A percentile compares a stretch with the other conserved stretches of the same genome.
Evolutionary conservation across 2,888 invertebrate genomes (phyloP).

Genomic region (Chloroclysta siterata): DNA sequence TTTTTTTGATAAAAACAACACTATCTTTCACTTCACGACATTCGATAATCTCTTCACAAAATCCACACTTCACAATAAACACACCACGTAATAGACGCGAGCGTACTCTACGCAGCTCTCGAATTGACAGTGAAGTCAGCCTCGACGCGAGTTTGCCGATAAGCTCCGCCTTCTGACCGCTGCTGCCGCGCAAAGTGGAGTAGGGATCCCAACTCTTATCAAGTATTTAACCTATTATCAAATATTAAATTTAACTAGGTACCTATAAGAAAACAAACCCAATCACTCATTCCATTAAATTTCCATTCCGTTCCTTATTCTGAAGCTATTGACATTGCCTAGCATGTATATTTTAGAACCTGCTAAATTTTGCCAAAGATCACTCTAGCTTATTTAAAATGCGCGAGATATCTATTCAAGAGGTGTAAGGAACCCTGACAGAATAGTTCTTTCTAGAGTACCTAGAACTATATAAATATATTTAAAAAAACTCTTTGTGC

Average conservation of each 20-base stretch:
- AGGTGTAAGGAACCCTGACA: too few relatives aligned
- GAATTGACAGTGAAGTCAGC: constrained; percentile 83
- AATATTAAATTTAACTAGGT: background rate
- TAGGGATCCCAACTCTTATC: constrained; percentile 63
- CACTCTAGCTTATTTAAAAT: too few relatives aligned
- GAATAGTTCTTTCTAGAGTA: too few relatives aligned
- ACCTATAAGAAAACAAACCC: too few relatives aligned
- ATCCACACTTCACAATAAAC: constrained; percentile 83
- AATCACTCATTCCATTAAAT: too few relatives aligned
- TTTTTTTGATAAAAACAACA: constrained; percentile 69
- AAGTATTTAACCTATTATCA: constrained; percentile 19
- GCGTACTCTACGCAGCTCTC: constrained; percentile 83
- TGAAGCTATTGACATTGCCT: too few relatives aligned
- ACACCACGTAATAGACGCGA: constrained; percentile 83
- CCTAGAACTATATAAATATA: too few relatives aligned
- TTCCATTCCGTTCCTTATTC: too few relatives aligned
- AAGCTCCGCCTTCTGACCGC: constrained; percentile 85
- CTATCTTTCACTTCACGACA: constrained; percentile 82
- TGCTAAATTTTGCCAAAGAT: too few relatives aligned
- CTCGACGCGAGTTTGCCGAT: constrained; percentile 85
- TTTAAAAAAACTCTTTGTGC: too few relatives aligned
- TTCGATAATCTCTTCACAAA: constrained; percentile 82
- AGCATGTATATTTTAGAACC: too few relatives aligned
- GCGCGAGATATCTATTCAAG: too few relatives aligned
- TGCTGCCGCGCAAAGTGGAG: constrained; percentile 85